A percentile compares a stretch with the other conserved stretches of the same genome.
These are phyloP conservation scores for Bucco capensis DNA, from an alignment of 2,113 vertebrate genomes.

Conservation along the genomic window DNA sequence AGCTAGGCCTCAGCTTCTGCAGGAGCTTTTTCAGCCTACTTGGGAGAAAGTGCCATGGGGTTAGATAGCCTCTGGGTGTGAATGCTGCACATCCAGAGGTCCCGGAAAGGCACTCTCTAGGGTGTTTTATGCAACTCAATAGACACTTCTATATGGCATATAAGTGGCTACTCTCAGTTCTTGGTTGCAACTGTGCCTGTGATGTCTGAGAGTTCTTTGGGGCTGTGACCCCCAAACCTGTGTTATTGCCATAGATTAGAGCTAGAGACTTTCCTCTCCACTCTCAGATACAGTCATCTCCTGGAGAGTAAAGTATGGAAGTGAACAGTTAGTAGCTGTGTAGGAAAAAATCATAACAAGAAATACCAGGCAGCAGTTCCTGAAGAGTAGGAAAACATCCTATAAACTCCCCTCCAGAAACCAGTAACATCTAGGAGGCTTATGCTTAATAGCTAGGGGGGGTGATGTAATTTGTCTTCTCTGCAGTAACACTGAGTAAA, in stretches of 20 bases:
- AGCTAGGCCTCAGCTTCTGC: neutral
- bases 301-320: neutral
- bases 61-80: neutral
- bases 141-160: accelerated
- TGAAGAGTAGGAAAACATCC: neutral
- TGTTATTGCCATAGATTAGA: neutral
- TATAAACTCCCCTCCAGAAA: neutral
- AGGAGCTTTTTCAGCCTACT: neutral
- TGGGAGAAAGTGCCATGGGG: neutral
- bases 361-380: neutral
- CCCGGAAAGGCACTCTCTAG: neutral
- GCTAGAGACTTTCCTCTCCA: neutral
- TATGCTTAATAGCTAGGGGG: neutral
- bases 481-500: neutral
- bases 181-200: neutral
- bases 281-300: neutral
- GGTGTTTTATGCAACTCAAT: neutral
- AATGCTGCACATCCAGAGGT: neutral
- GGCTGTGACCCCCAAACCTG: neutral
- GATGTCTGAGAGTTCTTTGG: neutral
- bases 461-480: neutral
- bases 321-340: neutral
- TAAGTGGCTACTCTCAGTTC: neutral
- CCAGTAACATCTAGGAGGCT: neutral
- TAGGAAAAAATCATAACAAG: neutral